Conservation (phyloP, 2,797 vertebrate genomes). For the Diceros bicornis region DNA sequence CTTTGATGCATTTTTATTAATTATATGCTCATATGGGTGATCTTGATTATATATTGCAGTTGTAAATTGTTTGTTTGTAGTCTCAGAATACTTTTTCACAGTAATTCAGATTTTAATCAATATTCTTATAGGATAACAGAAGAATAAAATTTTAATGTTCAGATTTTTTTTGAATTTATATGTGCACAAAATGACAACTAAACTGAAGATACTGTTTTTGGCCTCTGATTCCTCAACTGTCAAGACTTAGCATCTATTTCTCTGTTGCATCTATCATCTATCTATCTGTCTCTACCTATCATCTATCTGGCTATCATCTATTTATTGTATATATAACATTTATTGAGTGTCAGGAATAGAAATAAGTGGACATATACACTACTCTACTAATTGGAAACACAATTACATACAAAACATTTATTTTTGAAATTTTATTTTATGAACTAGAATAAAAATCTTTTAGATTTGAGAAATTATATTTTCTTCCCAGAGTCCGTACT, state of each 20-base stretch:
- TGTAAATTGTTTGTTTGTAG: neutral
- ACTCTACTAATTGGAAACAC: neutral
- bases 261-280: neutral
- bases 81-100: neutral
- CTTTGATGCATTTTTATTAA: neutral
- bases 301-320: neutral
- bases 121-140: neutral
- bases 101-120: constrained; percentile 23
- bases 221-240: neutral
- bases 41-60: neutral
- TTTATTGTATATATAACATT: neutral
- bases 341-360: neutral
- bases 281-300: neutral
- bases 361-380: neutral
- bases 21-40: neutral
- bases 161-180: neutral
- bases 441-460: neutral
- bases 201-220: neutral
- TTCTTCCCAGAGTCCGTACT: neutral
- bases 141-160: neutral
- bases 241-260: neutral
- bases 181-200: neutral
- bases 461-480: neutral
- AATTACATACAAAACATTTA: neutral
- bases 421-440: constrained; percentile 12